Evolutionary conservation across 1,140 invertebrate species (phyloP).

Genomic region (Aphidius ervi): DNA sequence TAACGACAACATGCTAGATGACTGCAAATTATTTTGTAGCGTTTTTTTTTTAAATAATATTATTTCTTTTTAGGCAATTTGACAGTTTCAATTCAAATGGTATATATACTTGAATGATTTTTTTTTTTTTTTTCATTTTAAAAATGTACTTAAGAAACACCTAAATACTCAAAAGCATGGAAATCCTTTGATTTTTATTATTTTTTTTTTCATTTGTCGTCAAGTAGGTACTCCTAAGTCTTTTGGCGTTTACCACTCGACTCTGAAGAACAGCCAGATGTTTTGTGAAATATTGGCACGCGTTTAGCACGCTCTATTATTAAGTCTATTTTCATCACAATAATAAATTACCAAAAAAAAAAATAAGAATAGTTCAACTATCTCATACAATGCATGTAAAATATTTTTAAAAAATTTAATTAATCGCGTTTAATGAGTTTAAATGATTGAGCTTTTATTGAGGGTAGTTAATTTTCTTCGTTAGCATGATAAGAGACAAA

Average conservation of each 20-base stretch:
- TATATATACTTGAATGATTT: slow-evolving; percentile 5
- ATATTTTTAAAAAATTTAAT: no score
- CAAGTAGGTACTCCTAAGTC: slow-evolving; percentile 14
- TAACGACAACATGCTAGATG: no score
- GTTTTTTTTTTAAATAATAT: no score
- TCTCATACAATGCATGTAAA: no score
- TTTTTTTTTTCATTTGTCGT: slow-evolving; percentile 8
- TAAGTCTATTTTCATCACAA: not conserved
- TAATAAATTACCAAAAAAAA: not conserved
- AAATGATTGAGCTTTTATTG: not conserved
- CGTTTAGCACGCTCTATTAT: slow-evolving; percentile 17
- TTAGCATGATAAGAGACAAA: not conserved
- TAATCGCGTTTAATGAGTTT: no score
- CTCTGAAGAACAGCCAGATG: slow-evolving; percentile 20
- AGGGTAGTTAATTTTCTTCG: not conserved
- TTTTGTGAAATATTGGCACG: slow-evolving; percentile 20
- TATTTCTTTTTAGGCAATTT: no score
- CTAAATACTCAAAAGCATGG: slow-evolving; percentile 14
- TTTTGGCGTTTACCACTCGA: slow-evolving; percentile 14
- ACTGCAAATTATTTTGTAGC: no score
- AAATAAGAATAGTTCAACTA: not conserved
- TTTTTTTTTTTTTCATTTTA: not conserved
- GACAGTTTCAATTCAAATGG: slow-evolving; percentile 3
- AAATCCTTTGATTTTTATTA: slow-evolving; percentile 16
- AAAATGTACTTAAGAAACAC: slow-evolving; percentile 6